Evolutionary conservation across 2,113 vertebrate genomes (phyloP).

Genomic region (Semnornis frantzii): DNA sequence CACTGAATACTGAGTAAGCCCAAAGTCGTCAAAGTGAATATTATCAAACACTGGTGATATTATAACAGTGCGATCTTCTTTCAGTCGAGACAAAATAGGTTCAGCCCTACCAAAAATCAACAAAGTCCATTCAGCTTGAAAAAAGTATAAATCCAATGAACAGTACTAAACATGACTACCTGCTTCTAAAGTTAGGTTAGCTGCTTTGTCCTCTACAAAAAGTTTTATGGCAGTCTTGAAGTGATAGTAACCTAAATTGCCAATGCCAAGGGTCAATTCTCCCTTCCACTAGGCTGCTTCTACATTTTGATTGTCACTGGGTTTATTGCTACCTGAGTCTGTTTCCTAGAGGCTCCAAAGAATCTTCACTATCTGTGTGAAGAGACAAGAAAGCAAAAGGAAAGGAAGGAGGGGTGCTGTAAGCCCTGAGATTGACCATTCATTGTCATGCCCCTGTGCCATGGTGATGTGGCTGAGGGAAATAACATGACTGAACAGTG

Average conservation of each 20-base stretch:
- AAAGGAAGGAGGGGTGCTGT: neutral
- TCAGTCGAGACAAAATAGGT: constrained; percentile 54
- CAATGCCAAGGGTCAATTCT: neutral
- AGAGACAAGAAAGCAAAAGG: neutral
- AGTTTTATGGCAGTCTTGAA: neutral
- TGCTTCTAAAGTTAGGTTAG: neutral
- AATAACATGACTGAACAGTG: neutral
- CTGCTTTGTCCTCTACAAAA: neutral
- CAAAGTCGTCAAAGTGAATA: constrained; percentile 46
- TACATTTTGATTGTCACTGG: neutral
- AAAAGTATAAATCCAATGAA: neutral
- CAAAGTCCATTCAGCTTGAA: neutral
- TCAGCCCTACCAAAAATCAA: constrained; percentile 32
- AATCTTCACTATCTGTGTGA: neutral
- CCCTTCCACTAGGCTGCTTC: neutral
- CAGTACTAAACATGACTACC: neutral
- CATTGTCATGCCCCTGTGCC: neutral
- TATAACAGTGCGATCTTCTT: constrained; percentile 52
- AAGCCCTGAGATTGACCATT: neutral
- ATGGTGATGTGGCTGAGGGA: neutral
- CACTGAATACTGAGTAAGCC: neutral
- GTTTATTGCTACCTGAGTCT: neutral
- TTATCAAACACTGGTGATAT: constrained; percentile 61
- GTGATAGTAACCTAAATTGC: neutral
- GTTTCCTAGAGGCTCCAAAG: neutral